Percentiles rank a stretch among this genome's conserved stretches.
phyloP scores from a whole-genome alignment of 2,797 vertebrate species.

The Merluccius polli region DNA sequence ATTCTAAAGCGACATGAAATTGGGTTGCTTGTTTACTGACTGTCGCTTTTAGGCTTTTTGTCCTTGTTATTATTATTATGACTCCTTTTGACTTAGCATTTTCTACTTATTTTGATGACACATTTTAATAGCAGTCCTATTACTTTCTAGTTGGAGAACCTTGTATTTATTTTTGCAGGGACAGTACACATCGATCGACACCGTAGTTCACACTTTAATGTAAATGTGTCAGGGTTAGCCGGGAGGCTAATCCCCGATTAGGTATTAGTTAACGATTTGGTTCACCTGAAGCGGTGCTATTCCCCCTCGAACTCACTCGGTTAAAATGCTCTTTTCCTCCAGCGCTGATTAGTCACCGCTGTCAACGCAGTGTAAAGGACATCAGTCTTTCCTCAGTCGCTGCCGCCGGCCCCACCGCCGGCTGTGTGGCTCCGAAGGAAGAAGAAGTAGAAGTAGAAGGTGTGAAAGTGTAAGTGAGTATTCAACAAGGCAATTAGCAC shows the following conservation, averaged over 20 bases:
- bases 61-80: neutral
- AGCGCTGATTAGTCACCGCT: neutral
- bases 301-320: neutral
- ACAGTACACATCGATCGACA: no score
- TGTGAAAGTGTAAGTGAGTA: neutral
- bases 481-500: neutral
- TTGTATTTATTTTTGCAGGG: neutral
- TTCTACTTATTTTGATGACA: neutral
- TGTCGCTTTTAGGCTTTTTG: neutral
- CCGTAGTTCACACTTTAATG: no score
- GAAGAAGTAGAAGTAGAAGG: neutral
- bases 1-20: neutral
- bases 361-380: neutral
- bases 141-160: neutral
- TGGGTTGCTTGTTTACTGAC: neutral
- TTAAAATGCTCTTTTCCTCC: neutral
- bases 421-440: neutral
- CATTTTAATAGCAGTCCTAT: neutral
- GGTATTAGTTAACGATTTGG: neutral
- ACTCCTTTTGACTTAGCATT: neutral
- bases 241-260: no score
- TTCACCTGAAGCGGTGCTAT: neutral
- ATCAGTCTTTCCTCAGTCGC: neutral
- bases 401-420: neutral
- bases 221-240: neutral